Base-by-base conservation (phyloP, 2,797 vertebrate genomes). In the Gymnoscopelus microlampas region DNA sequence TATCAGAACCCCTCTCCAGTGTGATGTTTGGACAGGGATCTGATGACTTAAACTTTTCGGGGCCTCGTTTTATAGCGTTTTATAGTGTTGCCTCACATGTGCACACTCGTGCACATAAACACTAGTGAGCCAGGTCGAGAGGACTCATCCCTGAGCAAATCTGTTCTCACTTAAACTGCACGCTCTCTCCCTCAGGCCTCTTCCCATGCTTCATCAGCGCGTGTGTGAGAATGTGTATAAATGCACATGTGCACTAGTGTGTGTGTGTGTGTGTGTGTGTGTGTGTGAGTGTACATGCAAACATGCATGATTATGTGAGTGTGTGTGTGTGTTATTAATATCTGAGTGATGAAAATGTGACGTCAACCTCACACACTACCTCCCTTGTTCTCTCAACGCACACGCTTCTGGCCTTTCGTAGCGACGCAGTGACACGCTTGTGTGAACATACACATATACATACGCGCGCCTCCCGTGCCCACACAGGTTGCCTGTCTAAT, bases 321-420 rank as follows among this genome's bases (percentile, higher is more conserved):
- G 77, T 8, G 64, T 54, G 81, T 35, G 60, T 72, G 84, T 87
- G 66, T 83, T 87, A 87, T 90, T 91, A 92, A 91, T 92, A 88
- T 90, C 86, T 15, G 71, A 74, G 83, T 89, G 85, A 90, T 89
- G 88, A 90, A 91, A 90, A 77, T 50, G 66, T 90, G 87, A 92
- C 83, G 76, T 92, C 85, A 89, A 80, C 70, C 71, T 77, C 71
- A 47, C 86, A 94, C 88, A 94, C 87, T 88, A 80, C 74, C 70
- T 60, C 80, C 78, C 86, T 93, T 93, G 93, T 92, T 91, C 88
- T 88, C 68, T 51, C 54, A 61, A 48, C 66, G 60, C 58, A 74
- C 81, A 77, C 84, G 69, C 80, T 82, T 73, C 56, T 71, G 68
- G 78, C 77, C 74, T 78, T 70, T 81, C 65, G 77, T 74, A 74